Evolutionary conservation across 2,113 vertebrate genomes (phyloP).

Genomic region (Chaenocephalus aceratus): DNA sequence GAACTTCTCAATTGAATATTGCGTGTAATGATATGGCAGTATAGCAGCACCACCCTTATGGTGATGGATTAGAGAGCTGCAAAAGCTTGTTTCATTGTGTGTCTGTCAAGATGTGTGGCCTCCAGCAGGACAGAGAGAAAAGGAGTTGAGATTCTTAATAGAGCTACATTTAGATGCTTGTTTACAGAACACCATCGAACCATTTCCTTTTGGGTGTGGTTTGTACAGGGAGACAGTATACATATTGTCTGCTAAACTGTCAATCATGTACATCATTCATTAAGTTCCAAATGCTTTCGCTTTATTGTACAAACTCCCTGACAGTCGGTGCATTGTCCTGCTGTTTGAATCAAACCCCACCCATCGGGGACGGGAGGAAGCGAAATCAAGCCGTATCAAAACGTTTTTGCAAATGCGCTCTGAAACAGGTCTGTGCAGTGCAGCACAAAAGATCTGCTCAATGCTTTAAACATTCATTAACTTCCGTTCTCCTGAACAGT

Average conservation of each 20-base stretch:
- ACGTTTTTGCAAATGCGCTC: constrained; percentile 1
- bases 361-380: constrained; percentile 28
- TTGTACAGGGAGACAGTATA: not conserved
- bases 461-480: not conserved
- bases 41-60: not conserved
- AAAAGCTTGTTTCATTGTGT: constrained; percentile 43
- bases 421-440: constrained; percentile 52
- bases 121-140: not conserved
- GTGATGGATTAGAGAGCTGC: constrained; percentile 1
- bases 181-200: constrained; percentile 20
- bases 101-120: constrained; percentile 42
- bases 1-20: too few relatives aligned
- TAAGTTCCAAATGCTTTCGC: constrained; percentile 20
- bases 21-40: too few relatives aligned
- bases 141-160: not conserved
- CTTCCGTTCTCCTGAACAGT: not conserved
- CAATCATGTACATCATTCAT: constrained; percentile 22
- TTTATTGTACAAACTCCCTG: constrained; percentile 15
- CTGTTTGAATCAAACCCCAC: constrained; percentile 26
- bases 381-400: not conserved
- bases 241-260: constrained; percentile 4
- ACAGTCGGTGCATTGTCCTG: constrained; percentile 26
- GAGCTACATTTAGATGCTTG: constrained; percentile 36
- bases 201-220: constrained; percentile 2
- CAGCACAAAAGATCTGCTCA: constrained; percentile 33